A percentile compares a stretch with the other conserved stretches of the same genome.
phyloP scores from a whole-genome alignment of 2,888 invertebrate species.

The Trisateles emortualis region DNA sequence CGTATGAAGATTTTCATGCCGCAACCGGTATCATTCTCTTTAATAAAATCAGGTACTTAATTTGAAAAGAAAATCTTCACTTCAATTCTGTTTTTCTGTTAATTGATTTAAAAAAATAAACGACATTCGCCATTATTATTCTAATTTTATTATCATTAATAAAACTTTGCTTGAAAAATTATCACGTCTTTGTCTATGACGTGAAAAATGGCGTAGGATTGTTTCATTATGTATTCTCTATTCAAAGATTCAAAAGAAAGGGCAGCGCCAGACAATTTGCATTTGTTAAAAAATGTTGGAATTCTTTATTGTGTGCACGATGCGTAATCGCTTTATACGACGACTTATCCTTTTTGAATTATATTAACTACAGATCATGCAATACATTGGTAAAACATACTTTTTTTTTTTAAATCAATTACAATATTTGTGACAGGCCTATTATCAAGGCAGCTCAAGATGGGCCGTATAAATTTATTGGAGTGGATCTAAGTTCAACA shows the following conservation, averaged over 20 bases:
- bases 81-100: too few species aligned
- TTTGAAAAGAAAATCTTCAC: too few species aligned
- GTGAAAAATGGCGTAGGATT: constrained; percentile 71
- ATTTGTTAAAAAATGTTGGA: constrained; percentile 84
- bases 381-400: background rate
- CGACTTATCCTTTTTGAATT: constrained; percentile 42
- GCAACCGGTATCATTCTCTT: too few species aligned
- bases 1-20: too few species aligned
- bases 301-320: constrained; percentile 81
- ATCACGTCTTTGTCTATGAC: constrained; percentile 41
- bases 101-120: too few species aligned
- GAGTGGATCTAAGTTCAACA: too few species aligned
- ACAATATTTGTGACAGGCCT: too few species aligned
- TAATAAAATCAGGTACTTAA: too few species aligned
- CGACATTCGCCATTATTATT: background rate
- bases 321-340: constrained; percentile 74
- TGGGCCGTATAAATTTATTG: too few species aligned
- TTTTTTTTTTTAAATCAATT: background rate
- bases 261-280: constrained; percentile 83
- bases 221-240: constrained; percentile 78
- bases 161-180: background rate
- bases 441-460: too few species aligned
- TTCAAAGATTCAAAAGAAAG: constrained; percentile 79
- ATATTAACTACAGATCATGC: too few species aligned
- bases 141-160: background rate